Evolutionary conservation across 2,888 invertebrate species (phyloP).

Genomic region (Spisula solida): DNA sequence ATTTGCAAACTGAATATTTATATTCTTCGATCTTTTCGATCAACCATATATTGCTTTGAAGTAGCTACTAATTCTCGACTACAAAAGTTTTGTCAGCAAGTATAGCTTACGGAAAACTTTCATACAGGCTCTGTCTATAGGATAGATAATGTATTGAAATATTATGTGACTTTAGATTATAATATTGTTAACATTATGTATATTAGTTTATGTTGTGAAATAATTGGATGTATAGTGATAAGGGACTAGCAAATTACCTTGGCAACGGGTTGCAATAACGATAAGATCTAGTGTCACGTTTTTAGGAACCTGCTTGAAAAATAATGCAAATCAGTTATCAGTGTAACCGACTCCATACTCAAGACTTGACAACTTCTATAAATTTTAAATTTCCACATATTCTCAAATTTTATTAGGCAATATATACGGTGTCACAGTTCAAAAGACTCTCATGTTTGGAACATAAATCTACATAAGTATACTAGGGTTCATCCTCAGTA

Average conservation of each 20-base stretch:
- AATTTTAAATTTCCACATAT: background rate
- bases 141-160: background rate
- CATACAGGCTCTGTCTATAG: no score
- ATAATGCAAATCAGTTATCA: background rate
- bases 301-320: background rate
- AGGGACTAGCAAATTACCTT: background rate
- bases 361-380: background rate
- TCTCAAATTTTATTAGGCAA: background rate
- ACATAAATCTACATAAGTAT: background rate
- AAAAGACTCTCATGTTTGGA: background rate
- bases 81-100: no score
- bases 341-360: background rate
- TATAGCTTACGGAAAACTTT: no score
- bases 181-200: background rate
- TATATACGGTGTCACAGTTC: background rate
- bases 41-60: no score
- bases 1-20: no score
- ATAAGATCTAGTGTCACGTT: background rate
- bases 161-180: background rate
- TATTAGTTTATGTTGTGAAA: background rate
- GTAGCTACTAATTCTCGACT: no score
- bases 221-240: background rate
- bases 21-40: no score
- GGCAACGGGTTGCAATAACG: background rate
- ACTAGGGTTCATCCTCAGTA: background rate